phyloP scores from a whole-genome alignment of 2,113 vertebrate genomes.

The Taxidea taxus region DNA sequence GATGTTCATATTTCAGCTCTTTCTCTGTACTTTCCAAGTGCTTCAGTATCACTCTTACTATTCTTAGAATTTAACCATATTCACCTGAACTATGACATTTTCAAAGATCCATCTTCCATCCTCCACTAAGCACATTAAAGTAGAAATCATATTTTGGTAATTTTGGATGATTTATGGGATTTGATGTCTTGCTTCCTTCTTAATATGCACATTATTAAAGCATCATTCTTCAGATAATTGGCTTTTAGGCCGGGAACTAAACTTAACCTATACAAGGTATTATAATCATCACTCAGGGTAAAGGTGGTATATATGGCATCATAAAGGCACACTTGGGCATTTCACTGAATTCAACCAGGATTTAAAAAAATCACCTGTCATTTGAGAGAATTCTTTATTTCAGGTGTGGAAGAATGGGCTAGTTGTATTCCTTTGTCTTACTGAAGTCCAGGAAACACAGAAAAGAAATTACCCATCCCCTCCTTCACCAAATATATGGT shows the following conservation, averaged over 20 bases:
- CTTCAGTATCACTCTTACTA: constrained; percentile 19
- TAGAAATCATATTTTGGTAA: constrained; percentile 42
- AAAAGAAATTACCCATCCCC: not conserved
- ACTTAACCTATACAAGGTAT: not conserved
- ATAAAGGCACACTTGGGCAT: not conserved
- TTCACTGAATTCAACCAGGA: not conserved
- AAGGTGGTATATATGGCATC: not conserved
- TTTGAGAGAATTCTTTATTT: constrained; percentile 5
- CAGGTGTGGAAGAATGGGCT: not conserved
- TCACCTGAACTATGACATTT: constrained; percentile 58
- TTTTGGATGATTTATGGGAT: constrained; percentile 36
- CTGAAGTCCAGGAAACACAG: not conserved
- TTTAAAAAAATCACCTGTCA: not conserved
- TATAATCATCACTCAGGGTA: constrained; percentile 25
- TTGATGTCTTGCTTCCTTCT: constrained; percentile 17
- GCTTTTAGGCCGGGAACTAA: constrained; percentile 29
- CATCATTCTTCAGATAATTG: constrained; percentile 21
- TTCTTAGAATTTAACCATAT: constrained; percentile 52
- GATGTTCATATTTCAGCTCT: constrained; percentile 27
- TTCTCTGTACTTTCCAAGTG: constrained; percentile 42
- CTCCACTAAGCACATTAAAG: constrained; percentile 43
- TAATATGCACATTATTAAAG: constrained; percentile 35
- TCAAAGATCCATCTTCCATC: constrained; percentile 37
- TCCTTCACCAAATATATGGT: not conserved
- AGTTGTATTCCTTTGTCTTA: not conserved